phyloP scores from a whole-genome alignment of 2,113 vertebrate species.

The Anas platyrhynchos region DNA sequence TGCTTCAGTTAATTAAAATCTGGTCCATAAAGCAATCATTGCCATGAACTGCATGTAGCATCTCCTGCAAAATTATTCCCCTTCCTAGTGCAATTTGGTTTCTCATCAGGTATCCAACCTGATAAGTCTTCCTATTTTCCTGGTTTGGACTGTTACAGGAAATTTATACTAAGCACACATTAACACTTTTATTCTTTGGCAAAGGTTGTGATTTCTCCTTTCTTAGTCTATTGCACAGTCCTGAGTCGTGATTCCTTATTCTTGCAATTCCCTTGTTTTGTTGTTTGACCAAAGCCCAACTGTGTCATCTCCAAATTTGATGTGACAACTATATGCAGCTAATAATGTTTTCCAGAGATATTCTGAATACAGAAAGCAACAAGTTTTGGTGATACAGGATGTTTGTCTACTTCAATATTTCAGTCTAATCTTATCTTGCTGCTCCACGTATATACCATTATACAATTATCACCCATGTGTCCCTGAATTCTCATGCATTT shows the following conservation, averaged over 20 bases:
- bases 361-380: constrained; percentile 15
- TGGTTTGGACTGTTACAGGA: not conserved
- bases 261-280: not conserved
- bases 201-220: not conserved
- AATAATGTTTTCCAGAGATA: not conserved
- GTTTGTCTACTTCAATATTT: not conserved
- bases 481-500: constrained; percentile 22
- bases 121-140: not conserved
- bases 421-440: constrained; percentile 17
- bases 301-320: constrained; percentile 1
- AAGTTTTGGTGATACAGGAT: not conserved
- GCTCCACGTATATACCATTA: not conserved
- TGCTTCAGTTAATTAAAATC: not conserved
- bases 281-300: constrained; percentile 33
- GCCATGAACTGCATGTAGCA: not conserved
- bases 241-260: not conserved
- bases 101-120: not conserved
- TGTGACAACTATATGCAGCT: not conserved
- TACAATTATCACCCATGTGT: not conserved
- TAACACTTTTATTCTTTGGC: not conserved
- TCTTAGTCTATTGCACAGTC: not conserved
- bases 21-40: not conserved
- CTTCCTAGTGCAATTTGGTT: not conserved
- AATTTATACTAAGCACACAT: not conserved
- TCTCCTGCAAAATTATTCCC: not conserved